These are phyloP conservation scores for Thyatira batis DNA, from an alignment of 2,888 invertebrate genomes.

Conservation along the genomic window DNA sequence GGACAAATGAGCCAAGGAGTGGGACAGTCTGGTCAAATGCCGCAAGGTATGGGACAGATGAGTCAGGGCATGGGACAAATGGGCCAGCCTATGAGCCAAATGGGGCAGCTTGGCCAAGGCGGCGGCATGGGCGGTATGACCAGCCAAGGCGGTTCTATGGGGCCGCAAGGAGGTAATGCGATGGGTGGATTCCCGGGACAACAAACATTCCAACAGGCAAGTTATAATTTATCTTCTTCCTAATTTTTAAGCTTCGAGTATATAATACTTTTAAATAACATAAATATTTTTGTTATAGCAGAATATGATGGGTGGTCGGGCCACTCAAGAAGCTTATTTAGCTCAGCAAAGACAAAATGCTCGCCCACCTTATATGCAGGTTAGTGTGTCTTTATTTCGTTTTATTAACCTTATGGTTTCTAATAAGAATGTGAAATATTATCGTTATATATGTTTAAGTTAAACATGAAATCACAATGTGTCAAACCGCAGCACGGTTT, in stretches of 20 bases:
- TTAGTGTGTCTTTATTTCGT: conserved; percentile 31
- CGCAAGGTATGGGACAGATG: conserved; percentile 74
- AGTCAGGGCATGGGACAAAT: conserved; percentile 73
- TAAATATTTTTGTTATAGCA: conserved; percentile 45
- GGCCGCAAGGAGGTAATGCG: conserved; percentile 72
- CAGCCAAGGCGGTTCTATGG: conserved; percentile 77
- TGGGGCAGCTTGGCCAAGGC: conserved; percentile 79
- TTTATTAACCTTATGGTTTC: background rate
- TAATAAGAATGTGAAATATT: no score
- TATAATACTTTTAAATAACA: background rate
- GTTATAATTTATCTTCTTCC: background rate
- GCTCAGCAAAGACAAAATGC: conserved; percentile 83
- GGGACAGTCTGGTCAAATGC: conserved; percentile 70
- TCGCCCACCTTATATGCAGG: conserved; percentile 87
- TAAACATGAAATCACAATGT: no score
- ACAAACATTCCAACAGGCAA: conserved; percentile 79
- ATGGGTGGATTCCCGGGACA: conserved; percentile 81
- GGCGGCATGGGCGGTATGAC: conserved; percentile 73
- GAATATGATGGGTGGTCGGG: conserved; percentile 83
- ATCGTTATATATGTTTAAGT: no score
- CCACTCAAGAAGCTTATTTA: conserved; percentile 82
- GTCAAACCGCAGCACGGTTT: no score
- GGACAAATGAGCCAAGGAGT: conserved; percentile 78
- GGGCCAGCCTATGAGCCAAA: conserved; percentile 79
- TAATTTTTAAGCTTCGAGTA: background rate